Evolutionary conservation across 2,797 vertebrate species (phyloP), one percentile per base, ranked within the genome.

Genomic region (Oreortyx pictus): DNA sequence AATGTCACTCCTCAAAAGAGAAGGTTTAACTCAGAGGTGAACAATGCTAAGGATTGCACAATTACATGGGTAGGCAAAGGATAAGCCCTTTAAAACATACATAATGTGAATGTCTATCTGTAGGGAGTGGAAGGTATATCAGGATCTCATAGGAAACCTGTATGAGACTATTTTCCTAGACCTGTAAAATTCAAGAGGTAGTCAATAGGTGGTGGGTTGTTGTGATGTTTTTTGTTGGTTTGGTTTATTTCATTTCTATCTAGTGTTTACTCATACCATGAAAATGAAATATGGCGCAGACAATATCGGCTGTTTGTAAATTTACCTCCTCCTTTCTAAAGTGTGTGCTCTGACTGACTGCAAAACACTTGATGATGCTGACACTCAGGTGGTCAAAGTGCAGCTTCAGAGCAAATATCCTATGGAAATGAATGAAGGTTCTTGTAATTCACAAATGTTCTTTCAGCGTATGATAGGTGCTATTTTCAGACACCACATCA

Each of bases 401-500:
- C 90, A 82, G 41, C 43, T 92, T 89, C 81, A 65, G 49, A 1
- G 2, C 9, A 46, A 89, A 52, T 60, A 59, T 64, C 64, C 79
- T 82, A 67, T 72, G 50, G 79, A 90, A 73, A 90, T 37, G 22
- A 87, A 92, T 87, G 86, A 87, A 91, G 50, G 47, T 87, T 60
- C 41, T 94, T 90, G 80, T 46, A 37, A 88, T 82, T 85, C 83
- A 91, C 60, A 88, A 86, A 64, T 86, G 82, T 27, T 89, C 74
- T 86, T 90, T 91, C 54, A 80, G 47, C 24, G 20, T 72, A 65
- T 54, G 80, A 82, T 49, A 78, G 35, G 39, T 70, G 43, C 74
- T 82, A 35, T 72, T 92, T 88, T 59, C 59, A 75, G 82, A 77
- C 43, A 83, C 23, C 44, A 27, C 66, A 84, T 91, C 60, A 81